Evolutionary conservation across 2,888 invertebrate genomes (phyloP), one percentile per base, ranked within the genome.

Genomic region (Clusia tigrina): DNA sequence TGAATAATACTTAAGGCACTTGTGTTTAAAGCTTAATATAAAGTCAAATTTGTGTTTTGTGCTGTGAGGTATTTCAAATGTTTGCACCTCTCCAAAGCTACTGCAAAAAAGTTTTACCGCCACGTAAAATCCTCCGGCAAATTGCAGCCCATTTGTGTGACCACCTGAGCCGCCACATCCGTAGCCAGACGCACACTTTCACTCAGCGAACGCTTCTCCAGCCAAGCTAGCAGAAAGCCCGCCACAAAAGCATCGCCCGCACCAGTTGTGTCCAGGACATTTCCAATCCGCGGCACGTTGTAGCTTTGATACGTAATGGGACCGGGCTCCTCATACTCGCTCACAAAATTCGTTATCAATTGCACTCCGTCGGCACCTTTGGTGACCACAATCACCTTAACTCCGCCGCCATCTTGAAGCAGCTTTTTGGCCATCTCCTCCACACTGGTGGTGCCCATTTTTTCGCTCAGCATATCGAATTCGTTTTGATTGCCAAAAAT

Each of bases 221-320:
- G 77, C 70, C 85, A 81, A 6, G 84, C 86, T n/a, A 85, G 83
- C 54, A 88, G 73, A 74, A 88, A 88, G 1, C 87, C 88, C 3
- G 86, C 87, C 1, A 85, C 85, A 80, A 89, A 88, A 1, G 88
- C 83, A 77, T 89, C 89, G 1, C 88, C 88, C 2, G 88, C 88
- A 2, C 88, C 88, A 1, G 87, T 88, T 1, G 87, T 86, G 74
- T 89, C 88, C 54, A 84, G 83, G 55, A 88, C 68, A 10, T 76
- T 59, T 0, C 82, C 74, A n/a, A 87, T 76, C 42, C 77, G 68
- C 1, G 85, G 84, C 2, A 86, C 85, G 66, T 75, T 65, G 60
- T 71, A 78, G 17, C 73, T 72, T 58, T 81, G 76, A 58, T 80
- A 77, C 1, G 62, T 64, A 0, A 78, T 26, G 2, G 68, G 64